Evolutionary conservation across 2,797 vertebrate species (phyloP).

Genomic region (Hydrolagus colliei): DNA sequence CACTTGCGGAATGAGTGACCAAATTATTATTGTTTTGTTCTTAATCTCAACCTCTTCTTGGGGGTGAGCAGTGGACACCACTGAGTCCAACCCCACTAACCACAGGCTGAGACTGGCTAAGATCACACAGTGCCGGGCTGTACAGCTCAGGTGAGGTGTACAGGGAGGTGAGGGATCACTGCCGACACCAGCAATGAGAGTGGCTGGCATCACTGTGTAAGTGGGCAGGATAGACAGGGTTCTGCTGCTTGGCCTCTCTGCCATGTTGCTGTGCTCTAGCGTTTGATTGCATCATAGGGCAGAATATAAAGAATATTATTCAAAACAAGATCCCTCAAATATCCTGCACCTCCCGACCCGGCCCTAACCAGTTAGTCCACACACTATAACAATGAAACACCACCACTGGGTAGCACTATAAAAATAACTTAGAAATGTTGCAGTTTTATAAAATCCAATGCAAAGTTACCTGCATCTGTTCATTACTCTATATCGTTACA

Average conservation of each 20-base stretch:
- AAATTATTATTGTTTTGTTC: too few relatives aligned
- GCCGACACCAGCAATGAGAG: too few relatives aligned
- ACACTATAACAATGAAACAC: background rate
- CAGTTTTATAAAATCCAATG: conserved; percentile 23
- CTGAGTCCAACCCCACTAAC: background rate
- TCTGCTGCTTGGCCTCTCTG: background rate
- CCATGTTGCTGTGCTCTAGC: background rate
- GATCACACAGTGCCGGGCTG: background rate
- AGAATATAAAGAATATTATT: conserved; percentile 24
- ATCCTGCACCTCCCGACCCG: background rate
- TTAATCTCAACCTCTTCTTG: too few relatives aligned
- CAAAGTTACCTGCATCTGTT: conserved; percentile 5
- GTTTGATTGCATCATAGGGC: background rate
- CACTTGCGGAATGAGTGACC: too few relatives aligned
- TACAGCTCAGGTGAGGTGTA: background rate
- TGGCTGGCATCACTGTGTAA: background rate
- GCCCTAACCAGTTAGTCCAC: conserved; percentile 7
- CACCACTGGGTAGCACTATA: background rate
- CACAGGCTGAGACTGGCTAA: background rate
- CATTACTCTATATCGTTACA: conserved; percentile 2
- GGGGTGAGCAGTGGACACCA: too few relatives aligned
- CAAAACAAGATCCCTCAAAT: background rate
- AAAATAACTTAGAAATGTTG: conserved; percentile 30
- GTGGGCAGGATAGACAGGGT: too few relatives aligned
- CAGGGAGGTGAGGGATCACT: too few relatives aligned